Conservation (phyloP, 2,797 vertebrate species). For the Rallus crepitans region DNA sequence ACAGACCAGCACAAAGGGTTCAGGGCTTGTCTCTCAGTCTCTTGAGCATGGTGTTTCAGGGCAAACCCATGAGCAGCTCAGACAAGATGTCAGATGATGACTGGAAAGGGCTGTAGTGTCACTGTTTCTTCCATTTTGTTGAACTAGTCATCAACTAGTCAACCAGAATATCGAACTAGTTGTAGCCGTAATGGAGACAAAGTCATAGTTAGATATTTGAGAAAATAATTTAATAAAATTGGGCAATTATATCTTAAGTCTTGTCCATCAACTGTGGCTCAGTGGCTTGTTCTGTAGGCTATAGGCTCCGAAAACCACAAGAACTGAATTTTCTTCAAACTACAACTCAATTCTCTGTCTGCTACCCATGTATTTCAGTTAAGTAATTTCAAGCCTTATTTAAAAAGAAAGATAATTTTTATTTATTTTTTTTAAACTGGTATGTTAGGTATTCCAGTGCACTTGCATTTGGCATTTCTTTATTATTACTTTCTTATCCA, state of each 20-base stretch:
- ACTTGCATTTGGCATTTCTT: not conserved
- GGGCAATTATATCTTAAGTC: not conserved
- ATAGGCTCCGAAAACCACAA: not conserved
- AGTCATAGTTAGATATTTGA: not conserved
- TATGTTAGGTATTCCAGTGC: not conserved
- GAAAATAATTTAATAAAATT: not conserved
- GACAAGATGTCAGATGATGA: not conserved
- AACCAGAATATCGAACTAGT: not conserved
- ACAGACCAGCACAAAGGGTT: not conserved
- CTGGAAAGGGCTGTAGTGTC: not conserved
- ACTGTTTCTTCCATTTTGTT: not conserved
- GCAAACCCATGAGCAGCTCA: not conserved
- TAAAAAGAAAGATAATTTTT: not conserved
- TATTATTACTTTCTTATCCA: not conserved
- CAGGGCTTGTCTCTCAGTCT: not conserved
- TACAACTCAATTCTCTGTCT: not conserved
- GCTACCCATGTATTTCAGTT: not conserved
- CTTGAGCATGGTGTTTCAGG: rapidly evolving
- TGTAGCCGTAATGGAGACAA: not conserved
- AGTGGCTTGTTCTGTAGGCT: not conserved
- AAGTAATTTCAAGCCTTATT: not conserved
- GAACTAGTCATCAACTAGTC: too few species aligned
- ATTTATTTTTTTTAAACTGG: not conserved
- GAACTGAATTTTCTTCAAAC: not conserved
- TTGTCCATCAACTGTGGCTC: not conserved